These are phyloP conservation scores for Artibeus lituratus DNA, from an alignment of 2,797 vertebrate species.

Conservation along the genomic window DNA sequence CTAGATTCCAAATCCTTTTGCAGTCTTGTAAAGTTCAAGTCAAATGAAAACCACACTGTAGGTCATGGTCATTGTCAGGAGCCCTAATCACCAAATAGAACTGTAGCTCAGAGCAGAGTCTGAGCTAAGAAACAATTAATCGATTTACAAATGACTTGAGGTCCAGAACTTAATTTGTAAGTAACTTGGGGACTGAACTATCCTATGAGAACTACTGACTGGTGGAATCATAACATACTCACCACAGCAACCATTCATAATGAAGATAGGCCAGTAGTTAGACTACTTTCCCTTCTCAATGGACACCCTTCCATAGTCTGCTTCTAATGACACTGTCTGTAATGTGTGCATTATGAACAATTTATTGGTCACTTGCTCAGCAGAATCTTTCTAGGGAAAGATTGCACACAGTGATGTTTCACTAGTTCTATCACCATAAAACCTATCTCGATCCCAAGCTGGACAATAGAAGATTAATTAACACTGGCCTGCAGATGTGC, in stretches of 20 bases:
- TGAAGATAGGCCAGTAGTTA: constrained; percentile 36
- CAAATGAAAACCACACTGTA: constrained; percentile 45
- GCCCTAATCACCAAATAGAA: not conserved
- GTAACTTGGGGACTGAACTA: constrained; percentile 25
- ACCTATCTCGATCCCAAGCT: constrained; percentile 74
- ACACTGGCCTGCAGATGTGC: constrained; percentile 70
- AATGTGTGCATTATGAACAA: constrained; percentile 76
- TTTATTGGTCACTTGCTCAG: constrained; percentile 80
- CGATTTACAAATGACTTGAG: constrained; percentile 50
- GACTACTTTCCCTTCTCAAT: constrained; percentile 57
- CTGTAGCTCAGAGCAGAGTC: not conserved
- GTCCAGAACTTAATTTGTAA: constrained; percentile 39
- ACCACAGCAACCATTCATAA: constrained; percentile 58
- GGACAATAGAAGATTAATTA: constrained; percentile 80
- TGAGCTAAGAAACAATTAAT: constrained; percentile 17
- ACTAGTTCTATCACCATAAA: constrained; percentile 73
- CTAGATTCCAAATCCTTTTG: constrained; percentile 48
- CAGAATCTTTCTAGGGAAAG: constrained; percentile 74
- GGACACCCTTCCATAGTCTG: not conserved
- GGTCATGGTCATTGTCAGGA: not conserved
- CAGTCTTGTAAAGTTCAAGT: constrained; percentile 56
- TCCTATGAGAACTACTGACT: constrained; percentile 30
- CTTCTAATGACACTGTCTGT: constrained; percentile 60
- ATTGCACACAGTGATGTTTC: constrained; percentile 69
- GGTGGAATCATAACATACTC: constrained; percentile 50